These are phyloP conservation scores for Urosaurus nigricauda DNA, from an alignment of 2,797 vertebrate species.

Conservation along the genomic window DNA sequence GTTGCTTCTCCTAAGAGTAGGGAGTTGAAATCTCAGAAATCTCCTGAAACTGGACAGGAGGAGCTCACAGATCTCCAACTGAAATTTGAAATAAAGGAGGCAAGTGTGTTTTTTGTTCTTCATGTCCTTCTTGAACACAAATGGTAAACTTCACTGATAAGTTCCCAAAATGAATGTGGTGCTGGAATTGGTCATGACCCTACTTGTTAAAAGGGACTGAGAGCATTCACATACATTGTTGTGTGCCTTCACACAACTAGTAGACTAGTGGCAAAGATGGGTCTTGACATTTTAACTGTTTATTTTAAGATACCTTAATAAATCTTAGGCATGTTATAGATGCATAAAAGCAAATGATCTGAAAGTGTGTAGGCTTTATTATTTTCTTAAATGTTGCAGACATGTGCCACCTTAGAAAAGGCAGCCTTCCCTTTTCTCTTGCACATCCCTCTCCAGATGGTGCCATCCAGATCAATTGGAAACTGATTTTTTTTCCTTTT, in stretches of 20 bases:
- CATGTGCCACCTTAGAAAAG: neutral
- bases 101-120: slow-evolving; percentile 54
- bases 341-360: neutral
- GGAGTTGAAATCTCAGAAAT: slow-evolving; percentile 54
- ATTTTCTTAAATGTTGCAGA: too few relatives aligned
- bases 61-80: slow-evolving; percentile 89
- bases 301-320: neutral
- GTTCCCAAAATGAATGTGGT: neutral
- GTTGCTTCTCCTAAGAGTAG: slow-evolving; percentile 42
- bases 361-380: too few relatives aligned
- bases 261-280: neutral
- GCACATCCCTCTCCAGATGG: too few relatives aligned
- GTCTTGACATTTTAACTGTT: neutral
- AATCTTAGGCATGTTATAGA: too few relatives aligned
- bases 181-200: neutral
- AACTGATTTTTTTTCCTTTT: neutral
- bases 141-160: neutral
- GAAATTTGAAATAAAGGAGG: slow-evolving; percentile 94
- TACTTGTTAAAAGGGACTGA: neutral
- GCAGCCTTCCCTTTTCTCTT: neutral
- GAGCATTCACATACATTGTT: too few relatives aligned
- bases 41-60: slow-evolving; percentile 75
- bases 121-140: neutral
- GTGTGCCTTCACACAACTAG: neutral
- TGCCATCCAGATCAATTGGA: neutral